Evolutionary conservation across 2,113 vertebrate genomes (phyloP), one percentile per base, ranked within the genome.

Genomic region (Stomatorhinus ivindoensis): DNA sequence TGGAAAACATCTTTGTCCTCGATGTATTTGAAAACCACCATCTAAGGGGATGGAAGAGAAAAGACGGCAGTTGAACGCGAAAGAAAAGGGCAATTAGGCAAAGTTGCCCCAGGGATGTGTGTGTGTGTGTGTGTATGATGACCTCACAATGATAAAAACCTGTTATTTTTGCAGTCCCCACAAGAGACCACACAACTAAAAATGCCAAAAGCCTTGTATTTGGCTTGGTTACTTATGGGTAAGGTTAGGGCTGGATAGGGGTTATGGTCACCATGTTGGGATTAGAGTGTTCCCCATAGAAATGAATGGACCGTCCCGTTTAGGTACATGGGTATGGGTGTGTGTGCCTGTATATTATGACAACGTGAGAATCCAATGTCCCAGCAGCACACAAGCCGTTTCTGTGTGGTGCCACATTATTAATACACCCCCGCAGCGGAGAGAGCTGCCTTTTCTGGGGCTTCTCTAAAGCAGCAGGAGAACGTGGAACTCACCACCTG

Each of bases 1-100:
- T 99, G 98, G 95, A 99, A 99, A 93, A 99, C 98, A 91, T 99
- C 98, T 89, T 99, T 99, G 93, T 99, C 98, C 95, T 99, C 98
- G 97, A 99, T 99, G 96, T 99, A 99, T 92, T 98, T 97, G 96
- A 99, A 99, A 80, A 99, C 95, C 93, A 99, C 98, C 98, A 99
- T 99, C 88, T 89, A 31, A 13, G 47, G 3, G 42, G 51, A 44
- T 19, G 5, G 80, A n/a, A 55, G 27, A 50, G 46, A n/a, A 86
- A 3, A 51, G 84, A 46, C 21, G 42, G 19, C 19, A 13, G 35
- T 47, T 44, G 17, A 15, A 76, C 35, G 35, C 11, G 31, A 76
- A 76, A 39, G 4, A 35, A n/a, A 35, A 3, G 31, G 27, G 15
- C 8, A 39, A 19, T 2, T n/a, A 13, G 61, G n/a, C 4, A 39